These are phyloP conservation scores for Zaprionus camerounensis DNA, from an alignment of 1,140 invertebrate species.

Conservation along the genomic window DNA sequence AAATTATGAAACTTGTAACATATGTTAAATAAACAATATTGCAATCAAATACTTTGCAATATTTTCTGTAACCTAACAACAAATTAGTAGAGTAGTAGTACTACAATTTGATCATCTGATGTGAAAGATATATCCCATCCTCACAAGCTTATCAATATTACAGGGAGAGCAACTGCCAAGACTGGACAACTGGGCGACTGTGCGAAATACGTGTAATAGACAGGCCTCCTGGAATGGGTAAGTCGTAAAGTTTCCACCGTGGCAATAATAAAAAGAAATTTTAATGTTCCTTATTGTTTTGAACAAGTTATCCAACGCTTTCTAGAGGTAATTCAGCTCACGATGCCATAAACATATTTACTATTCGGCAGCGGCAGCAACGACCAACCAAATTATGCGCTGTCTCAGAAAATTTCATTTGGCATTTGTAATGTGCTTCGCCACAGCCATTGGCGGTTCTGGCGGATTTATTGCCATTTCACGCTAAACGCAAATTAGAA, in stretches of 20 bases:
- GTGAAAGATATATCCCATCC: not conserved
- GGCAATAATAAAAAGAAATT: constrained; percentile 72
- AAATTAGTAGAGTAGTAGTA: no score
- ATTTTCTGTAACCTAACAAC: no score
- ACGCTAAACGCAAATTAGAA: constrained; percentile 33
- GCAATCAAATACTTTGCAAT: no score
- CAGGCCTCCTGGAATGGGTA: constrained; percentile 22
- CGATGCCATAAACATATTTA: constrained; percentile 42
- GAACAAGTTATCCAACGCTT: constrained; percentile 62
- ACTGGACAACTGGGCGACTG: constrained; percentile 4
- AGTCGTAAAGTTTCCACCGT: constrained; percentile 67
- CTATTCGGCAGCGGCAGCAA: constrained; percentile 24
- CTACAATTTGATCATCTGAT: not conserved
- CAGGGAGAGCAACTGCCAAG: not conserved
- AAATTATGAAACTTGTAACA: not conserved
- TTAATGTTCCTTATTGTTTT: constrained; percentile 77
- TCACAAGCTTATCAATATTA: not conserved
- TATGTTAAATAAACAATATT: not conserved
- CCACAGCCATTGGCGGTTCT: constrained; percentile 35
- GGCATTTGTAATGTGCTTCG: constrained; percentile 38
- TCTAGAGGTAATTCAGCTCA: constrained; percentile 59
- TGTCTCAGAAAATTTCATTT: constrained; percentile 42
- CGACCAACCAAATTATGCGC: constrained; percentile 6
- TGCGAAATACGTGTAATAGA: constrained; percentile 61
- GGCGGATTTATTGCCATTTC: constrained; percentile 25